Percentiles rank a stretch among this genome's conserved stretches.
These are phyloP conservation scores for Drosophila austrosaltans DNA, from an alignment of 2,888 invertebrate genomes.

Conservation along the genomic window DNA sequence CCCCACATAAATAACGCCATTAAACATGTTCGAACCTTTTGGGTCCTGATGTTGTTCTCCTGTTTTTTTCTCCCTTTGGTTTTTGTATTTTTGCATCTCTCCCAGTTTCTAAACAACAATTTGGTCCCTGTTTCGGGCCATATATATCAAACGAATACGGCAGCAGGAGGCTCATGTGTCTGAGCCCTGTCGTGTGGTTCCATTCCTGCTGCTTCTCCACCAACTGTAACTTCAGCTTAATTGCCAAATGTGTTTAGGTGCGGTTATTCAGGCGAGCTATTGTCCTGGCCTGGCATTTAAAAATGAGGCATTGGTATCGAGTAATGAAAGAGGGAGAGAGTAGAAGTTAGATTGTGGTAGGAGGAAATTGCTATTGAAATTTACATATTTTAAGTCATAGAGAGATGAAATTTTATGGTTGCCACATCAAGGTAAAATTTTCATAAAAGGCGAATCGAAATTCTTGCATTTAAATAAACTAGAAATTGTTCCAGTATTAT, in stretches of 20 bases:
- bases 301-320: constrained; percentile 32
- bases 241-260: constrained; percentile 79
- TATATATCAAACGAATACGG: constrained; percentile 67
- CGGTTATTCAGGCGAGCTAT: constrained; percentile 70
- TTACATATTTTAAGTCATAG: constrained; percentile 59
- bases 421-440: constrained; percentile 33
- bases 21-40: constrained; percentile 69
- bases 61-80: not conserved
- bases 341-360: no score
- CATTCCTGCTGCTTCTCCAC: constrained; percentile 20
- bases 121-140: constrained; percentile 53
- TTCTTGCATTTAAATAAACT: constrained; percentile 38
- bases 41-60: constrained; percentile 23
- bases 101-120: constrained; percentile 68
- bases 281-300: constrained; percentile 38
- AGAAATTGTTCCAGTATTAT: not conserved
- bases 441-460: no score
- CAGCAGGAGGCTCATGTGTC: constrained; percentile 67
- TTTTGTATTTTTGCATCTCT: constrained; percentile 71
- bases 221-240: constrained; percentile 54
- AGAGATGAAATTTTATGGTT: constrained; percentile 67
- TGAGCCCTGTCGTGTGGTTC: constrained; percentile 78
- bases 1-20: constrained; percentile 78
- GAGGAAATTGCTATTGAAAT: constrained; percentile 38
- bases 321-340: no score